Conservation (phyloP, 2,113 vertebrate genomes). For the Menidia beryllina region DNA sequence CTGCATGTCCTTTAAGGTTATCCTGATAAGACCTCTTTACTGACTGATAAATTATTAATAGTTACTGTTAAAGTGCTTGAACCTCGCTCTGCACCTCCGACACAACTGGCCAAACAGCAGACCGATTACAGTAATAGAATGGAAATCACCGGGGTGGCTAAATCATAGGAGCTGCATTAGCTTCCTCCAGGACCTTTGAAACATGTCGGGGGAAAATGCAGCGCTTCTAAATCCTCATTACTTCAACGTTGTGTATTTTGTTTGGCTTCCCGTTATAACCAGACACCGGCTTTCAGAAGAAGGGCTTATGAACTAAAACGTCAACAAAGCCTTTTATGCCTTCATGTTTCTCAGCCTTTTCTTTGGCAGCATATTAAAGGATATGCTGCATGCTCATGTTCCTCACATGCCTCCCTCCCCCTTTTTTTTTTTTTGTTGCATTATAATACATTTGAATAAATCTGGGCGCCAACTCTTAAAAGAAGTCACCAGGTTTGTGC, state of each 20-base stretch:
- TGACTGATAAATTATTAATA: conserved; percentile 4
- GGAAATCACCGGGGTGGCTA: not conserved
- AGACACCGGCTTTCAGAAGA: not conserved
- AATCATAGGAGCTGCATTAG: not conserved
- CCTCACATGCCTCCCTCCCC: too few species aligned
- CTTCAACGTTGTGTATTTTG: not conserved
- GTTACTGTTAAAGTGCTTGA: not conserved
- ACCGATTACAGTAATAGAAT: not conserved
- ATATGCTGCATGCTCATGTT: not conserved
- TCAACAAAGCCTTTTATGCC: conserved; percentile 6
- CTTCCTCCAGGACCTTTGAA: not conserved
- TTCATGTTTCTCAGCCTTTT: conserved; percentile 2
- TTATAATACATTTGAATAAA: not conserved
- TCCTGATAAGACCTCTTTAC: not conserved
- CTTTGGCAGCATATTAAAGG: conserved; percentile 16
- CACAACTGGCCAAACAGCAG: not conserved
- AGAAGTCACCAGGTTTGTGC: not conserved
- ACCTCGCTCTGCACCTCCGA: not conserved
- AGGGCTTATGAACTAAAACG: conserved; percentile 1
- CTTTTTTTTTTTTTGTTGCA: not conserved
- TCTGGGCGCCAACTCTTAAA: too few species aligned
- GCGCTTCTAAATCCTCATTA: not conserved
- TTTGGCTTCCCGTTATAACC: not conserved
- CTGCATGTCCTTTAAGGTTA: not conserved
- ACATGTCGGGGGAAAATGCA: not conserved